phyloP scores from a whole-genome alignment of 1,140 invertebrate species.

The Meloidogyne exigua region DNA sequence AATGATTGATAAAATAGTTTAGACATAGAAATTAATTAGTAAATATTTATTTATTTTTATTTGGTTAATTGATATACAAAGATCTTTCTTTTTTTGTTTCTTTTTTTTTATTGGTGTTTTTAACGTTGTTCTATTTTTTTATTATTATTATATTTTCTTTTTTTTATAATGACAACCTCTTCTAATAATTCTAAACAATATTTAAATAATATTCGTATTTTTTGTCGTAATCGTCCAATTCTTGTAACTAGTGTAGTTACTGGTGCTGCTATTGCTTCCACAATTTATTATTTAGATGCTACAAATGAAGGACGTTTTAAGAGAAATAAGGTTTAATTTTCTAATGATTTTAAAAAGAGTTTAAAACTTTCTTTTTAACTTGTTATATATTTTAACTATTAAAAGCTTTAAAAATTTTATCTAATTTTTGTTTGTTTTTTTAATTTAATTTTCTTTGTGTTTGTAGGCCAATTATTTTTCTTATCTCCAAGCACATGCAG shows the following conservation, averaged over 20 bases:
- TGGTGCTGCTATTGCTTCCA: conserved; percentile 33
- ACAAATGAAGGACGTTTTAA: conserved; percentile 53
- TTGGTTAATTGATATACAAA: neutral
- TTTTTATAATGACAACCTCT: neutral
- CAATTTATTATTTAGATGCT: conserved; percentile 49
- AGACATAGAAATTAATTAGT: neutral
- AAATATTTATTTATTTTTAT: neutral
- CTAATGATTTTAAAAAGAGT: neutral
- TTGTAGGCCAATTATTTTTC: conserved; percentile 55
- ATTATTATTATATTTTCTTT: conserved; percentile 3
- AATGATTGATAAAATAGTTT: neutral
- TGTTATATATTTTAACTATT: no score
- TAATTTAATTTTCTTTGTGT: neutral
- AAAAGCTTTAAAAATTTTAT: no score
- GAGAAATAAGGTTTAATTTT: conserved; percentile 43
- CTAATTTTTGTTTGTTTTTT: no score
- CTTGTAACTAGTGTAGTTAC: conserved; percentile 30
- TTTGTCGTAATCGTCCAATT: conserved; percentile 10
- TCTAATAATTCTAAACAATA: conserved; percentile 1
- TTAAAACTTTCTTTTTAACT: neutral
- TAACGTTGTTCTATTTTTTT: conserved; percentile 10
- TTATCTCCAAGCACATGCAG: conserved; percentile 54
- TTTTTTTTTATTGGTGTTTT: neutral
- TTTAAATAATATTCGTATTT: conserved; percentile 9
- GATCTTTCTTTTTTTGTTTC: neutral